Evolutionary conservation across 2,113 vertebrate species (phyloP).

Genomic region (Platycercus adscitus): DNA sequence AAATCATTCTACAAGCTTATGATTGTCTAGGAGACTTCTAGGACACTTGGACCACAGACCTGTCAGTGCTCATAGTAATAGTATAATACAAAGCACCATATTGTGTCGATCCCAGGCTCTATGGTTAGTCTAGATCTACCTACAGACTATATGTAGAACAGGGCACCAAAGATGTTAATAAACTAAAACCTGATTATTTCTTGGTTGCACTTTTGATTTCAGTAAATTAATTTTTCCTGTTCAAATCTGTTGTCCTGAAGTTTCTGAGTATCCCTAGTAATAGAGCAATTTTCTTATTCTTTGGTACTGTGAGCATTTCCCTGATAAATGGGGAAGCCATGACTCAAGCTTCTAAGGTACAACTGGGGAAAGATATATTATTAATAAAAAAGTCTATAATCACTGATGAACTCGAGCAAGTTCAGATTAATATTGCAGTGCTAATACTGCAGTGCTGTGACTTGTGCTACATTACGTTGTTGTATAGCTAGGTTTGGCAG

Average conservation of each 20-base stretch:
- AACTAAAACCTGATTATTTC: neutral
- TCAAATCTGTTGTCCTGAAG: neutral
- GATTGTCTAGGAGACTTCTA: neutral
- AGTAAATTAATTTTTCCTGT: neutral
- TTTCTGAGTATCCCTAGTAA: neutral
- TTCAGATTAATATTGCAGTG: neutral
- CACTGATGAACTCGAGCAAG: neutral
- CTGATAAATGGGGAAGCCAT: neutral
- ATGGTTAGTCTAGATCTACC: neutral
- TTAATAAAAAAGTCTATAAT: neutral
- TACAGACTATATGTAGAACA: neutral
- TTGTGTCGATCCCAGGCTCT: too few species aligned
- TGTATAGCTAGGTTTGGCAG: neutral
- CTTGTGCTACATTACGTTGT: neutral
- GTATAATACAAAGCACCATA: fast-evolving
- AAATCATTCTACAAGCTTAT: neutral
- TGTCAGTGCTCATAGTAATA: neutral
- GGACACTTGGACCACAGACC: neutral
- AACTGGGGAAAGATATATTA: neutral
- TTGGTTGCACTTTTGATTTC: neutral
- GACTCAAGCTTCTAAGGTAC: neutral
- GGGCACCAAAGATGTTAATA: neutral
- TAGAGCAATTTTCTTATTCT: neutral
- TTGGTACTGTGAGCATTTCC: neutral
- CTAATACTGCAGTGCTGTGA: neutral